A percentile compares a stretch with the other conserved stretches of the same genome.
Conservation (phyloP, 2,113 vertebrate species). For the Brachypodius melanocephalos region DNA sequence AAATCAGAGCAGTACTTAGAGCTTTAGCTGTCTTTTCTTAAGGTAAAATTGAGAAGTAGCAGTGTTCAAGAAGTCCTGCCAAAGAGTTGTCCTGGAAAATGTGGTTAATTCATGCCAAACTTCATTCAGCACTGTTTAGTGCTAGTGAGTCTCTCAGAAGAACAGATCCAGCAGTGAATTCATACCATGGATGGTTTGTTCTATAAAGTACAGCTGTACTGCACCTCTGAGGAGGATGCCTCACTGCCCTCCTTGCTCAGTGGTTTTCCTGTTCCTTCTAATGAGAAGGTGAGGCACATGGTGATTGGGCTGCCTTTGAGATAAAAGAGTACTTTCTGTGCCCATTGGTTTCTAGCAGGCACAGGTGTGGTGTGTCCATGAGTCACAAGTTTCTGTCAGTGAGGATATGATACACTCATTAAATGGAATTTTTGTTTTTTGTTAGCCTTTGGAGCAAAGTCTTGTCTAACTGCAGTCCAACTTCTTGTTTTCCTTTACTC, state of each 20-base stretch:
- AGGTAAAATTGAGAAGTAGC: neutral
- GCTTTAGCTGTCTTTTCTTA: neutral
- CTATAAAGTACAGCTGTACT: neutral
- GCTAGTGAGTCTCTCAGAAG: neutral
- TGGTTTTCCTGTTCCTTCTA: neutral
- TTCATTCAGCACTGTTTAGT: neutral
- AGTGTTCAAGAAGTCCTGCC: neutral
- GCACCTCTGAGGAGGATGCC: neutral
- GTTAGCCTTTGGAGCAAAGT: neutral
- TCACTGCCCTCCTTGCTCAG: neutral
- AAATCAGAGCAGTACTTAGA: neutral
- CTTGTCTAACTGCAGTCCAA: neutral
- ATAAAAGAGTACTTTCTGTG: neutral
- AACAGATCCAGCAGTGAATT: neutral
- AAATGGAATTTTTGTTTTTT: neutral
- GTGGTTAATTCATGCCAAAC: neutral
- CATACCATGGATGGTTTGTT: neutral
- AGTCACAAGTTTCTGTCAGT: neutral
- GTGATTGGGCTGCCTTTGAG: neutral
- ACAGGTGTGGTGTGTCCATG: neutral
- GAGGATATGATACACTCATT: neutral
- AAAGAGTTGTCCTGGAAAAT: neutral
- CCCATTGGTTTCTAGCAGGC: neutral
- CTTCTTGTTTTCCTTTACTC: constrained; percentile 35
- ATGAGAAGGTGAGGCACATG: neutral